Evolutionary conservation across 2,888 invertebrate species (phyloP).

Genomic region (Lasioglossum lativentre): DNA sequence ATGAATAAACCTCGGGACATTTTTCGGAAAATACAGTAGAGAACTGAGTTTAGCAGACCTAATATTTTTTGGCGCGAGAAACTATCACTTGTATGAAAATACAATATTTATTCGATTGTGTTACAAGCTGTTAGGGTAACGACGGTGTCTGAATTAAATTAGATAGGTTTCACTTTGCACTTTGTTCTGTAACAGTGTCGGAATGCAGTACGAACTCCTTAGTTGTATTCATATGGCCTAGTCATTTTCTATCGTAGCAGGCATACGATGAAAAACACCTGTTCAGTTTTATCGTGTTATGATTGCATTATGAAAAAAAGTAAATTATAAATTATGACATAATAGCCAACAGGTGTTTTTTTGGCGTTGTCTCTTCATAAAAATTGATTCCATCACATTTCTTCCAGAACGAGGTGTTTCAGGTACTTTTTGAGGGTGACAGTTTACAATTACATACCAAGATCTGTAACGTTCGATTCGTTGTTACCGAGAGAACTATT

Average conservation of each 20-base stretch:
- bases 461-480: constrained; percentile 32
- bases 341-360: constrained; percentile 68
- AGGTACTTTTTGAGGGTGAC: constrained; percentile 67
- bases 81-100: constrained; percentile 59
- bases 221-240: constrained; percentile 73
- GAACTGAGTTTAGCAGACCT: constrained; percentile 48
- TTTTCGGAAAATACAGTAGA: constrained; percentile 48
- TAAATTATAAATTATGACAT: constrained; percentile 72
- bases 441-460: constrained; percentile 26
- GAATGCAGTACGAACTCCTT: constrained; percentile 57
- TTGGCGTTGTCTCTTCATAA: constrained; percentile 54
- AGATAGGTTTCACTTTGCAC: constrained; percentile 50
- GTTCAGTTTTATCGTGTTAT: constrained; percentile 72
- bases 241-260: constrained; percentile 62
- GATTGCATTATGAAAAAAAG: constrained; percentile 68
- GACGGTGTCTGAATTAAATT: constrained; percentile 51
- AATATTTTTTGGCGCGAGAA: constrained; percentile 46
- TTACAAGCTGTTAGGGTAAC: constrained; percentile 40
- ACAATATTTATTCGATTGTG: constrained; percentile 57
- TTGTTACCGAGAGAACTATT: constrained; percentile 23
- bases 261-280: constrained; percentile 68
- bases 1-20: constrained; percentile 69
- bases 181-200: constrained; percentile 41
- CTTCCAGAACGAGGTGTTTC: constrained; percentile 70
- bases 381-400: constrained; percentile 57